phyloP scores from a whole-genome alignment of 2,113 vertebrate genomes.

The Gadus macrocephalus region DNA sequence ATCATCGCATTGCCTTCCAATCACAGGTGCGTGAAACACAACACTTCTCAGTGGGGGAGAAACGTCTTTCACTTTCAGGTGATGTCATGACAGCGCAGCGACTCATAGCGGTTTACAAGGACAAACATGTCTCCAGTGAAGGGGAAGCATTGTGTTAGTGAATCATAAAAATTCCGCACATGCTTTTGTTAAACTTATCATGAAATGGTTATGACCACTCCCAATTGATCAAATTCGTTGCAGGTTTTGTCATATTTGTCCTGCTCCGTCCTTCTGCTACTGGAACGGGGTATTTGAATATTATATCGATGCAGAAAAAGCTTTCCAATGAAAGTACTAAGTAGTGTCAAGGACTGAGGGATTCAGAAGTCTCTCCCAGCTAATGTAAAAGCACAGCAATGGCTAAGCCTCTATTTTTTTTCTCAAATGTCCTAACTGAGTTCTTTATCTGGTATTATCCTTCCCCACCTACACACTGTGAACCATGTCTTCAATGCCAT shows the following conservation, averaged over 20 bases:
- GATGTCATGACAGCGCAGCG: no score
- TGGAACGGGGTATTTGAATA: conserved; percentile 25
- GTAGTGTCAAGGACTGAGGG: conserved; percentile 17
- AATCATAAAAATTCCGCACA: no score
- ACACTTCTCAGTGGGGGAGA: no score
- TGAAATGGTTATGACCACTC: no score
- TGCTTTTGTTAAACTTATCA: no score
- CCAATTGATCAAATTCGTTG: no score
- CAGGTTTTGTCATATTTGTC: conserved; percentile 37
- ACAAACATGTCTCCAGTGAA: no score
- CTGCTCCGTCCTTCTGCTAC: conserved; percentile 12
- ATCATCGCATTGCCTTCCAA: no score
- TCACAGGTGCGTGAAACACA: no score
- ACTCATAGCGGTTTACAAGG: no score
- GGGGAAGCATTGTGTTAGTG: no score
- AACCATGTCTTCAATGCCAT: neutral
- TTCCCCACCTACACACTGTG: neutral
- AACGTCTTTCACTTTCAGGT: no score
- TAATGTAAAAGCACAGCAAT: neutral
- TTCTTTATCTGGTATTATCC: neutral
- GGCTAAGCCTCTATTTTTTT: neutral
- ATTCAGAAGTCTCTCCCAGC: conserved; percentile 4
- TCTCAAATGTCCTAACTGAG: conserved; percentile 1
- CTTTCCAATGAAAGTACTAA: conserved; percentile 10
- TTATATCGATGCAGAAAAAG: conserved; percentile 24